Conservation (phyloP, 2,888 invertebrate genomes). For the Pristionchus arcanus region DNA sequence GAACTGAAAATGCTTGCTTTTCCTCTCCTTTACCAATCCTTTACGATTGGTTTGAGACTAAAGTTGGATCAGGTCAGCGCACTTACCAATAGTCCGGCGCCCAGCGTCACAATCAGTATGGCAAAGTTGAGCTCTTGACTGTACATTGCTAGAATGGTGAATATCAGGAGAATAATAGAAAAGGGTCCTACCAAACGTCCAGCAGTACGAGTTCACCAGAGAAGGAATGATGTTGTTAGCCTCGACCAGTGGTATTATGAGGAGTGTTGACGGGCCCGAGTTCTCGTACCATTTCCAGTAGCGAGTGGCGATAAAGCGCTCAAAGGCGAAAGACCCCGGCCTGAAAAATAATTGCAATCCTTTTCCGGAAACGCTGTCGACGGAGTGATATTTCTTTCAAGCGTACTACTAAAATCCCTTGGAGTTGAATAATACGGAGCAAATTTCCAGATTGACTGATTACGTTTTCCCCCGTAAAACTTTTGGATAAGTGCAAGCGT, state of each 20-base stretch:
- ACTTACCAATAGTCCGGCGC: neutral
- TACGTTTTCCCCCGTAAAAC: no score
- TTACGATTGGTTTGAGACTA: no score
- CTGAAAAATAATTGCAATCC: neutral
- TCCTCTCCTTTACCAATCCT: no score
- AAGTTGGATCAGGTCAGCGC: no score
- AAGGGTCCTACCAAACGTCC: neutral
- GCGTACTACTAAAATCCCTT: neutral
- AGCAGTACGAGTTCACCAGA: neutral
- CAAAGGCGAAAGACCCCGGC: conserved; percentile 6
- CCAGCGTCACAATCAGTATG: neutral
- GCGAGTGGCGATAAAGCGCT: neutral
- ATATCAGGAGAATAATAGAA: no score
- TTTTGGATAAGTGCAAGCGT: no score
- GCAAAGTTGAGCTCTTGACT: neutral
- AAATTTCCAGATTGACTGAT: neutral
- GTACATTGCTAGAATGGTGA: neutral
- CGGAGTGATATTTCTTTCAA: neutral
- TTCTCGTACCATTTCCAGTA: conserved; percentile 46
- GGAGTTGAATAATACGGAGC: no score
- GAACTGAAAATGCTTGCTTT: neutral
- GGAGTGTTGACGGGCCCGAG: neutral
- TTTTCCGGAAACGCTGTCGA: neutral
- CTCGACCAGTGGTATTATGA: neutral
- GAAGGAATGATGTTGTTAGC: conserved; percentile 4